phyloP scores from a whole-genome alignment of 2,797 vertebrate species.

The Hapalemur alaotrensis region DNA sequence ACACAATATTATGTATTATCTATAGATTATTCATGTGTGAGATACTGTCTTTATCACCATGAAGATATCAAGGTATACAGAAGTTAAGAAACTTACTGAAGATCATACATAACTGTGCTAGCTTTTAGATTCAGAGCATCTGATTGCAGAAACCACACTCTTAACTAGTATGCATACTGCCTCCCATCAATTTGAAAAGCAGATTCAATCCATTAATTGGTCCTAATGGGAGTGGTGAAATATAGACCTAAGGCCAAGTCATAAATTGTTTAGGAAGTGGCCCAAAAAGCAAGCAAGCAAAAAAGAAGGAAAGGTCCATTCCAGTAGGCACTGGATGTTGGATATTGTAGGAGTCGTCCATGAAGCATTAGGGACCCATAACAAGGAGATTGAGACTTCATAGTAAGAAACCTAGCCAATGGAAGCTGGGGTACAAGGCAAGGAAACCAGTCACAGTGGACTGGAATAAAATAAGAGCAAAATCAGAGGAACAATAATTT shows the following conservation, averaged over 20 bases:
- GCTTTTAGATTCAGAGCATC: neutral
- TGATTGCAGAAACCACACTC: neutral
- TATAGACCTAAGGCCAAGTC: neutral
- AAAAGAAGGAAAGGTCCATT: neutral
- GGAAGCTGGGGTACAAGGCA: neutral
- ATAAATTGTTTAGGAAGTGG: slow-evolving; percentile 5
- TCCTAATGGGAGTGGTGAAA: neutral
- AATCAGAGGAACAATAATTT: neutral
- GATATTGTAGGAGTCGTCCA: neutral
- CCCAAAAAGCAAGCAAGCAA: neutral
- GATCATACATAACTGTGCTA: neutral
- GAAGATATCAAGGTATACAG: neutral
- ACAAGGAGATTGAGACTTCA: neutral
- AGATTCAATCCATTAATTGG: neutral
- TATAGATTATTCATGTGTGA: neutral
- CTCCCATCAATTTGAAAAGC: neutral
- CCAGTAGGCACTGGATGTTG: neutral
- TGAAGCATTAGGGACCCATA: neutral
- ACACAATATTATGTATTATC: neutral
- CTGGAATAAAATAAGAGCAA: slow-evolving; percentile 27
- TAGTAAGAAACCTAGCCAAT: neutral
- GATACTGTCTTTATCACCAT: neutral
- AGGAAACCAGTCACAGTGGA: neutral
- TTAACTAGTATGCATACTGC: neutral
- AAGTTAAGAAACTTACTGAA: neutral